Conservation (phyloP, 2,113 vertebrate genomes). For the Merops nubicus region DNA sequence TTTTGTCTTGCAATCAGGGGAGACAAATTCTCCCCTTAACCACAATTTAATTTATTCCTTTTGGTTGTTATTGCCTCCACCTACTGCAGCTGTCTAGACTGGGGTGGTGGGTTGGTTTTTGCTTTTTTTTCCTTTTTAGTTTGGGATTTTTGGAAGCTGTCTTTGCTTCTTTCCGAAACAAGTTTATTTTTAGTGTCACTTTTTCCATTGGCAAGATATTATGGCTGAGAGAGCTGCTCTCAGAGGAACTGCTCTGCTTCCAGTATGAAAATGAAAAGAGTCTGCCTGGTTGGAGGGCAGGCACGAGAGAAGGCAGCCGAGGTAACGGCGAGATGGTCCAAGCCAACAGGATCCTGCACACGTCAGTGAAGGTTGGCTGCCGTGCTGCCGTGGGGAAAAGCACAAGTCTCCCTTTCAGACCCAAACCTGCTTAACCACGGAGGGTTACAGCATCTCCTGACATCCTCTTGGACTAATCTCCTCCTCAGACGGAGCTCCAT, state of each 20-base stretch:
- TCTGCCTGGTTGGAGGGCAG: neutral
- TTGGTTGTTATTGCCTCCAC: conserved; percentile 59
- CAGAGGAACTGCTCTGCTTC: neutral
- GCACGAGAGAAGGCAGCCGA: neutral
- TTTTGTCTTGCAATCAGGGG: conserved; percentile 63
- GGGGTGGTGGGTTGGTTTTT: neutral
- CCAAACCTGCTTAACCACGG: neutral
- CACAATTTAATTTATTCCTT: conserved; percentile 67
- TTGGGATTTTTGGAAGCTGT: conserved; percentile 42
- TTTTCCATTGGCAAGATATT: conserved; percentile 68
- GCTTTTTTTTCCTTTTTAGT: neutral
- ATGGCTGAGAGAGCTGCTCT: neutral
- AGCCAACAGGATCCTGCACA: accelerated
- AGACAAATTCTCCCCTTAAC: conserved; percentile 64
- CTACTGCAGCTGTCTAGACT: conserved; percentile 67
- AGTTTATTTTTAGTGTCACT: conserved; percentile 64
- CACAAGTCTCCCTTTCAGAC: neutral
- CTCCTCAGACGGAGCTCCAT: neutral
- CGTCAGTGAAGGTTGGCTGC: neutral
- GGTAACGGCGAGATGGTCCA: neutral
- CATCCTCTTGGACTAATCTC: neutral
- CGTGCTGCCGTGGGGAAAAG: accelerated
- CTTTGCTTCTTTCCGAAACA: conserved; percentile 47
- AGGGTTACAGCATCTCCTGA: neutral
- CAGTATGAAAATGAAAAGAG: neutral